Base-by-base conservation (phyloP, 2,888 invertebrate species). In the Pterobdella sp. region DNA sequence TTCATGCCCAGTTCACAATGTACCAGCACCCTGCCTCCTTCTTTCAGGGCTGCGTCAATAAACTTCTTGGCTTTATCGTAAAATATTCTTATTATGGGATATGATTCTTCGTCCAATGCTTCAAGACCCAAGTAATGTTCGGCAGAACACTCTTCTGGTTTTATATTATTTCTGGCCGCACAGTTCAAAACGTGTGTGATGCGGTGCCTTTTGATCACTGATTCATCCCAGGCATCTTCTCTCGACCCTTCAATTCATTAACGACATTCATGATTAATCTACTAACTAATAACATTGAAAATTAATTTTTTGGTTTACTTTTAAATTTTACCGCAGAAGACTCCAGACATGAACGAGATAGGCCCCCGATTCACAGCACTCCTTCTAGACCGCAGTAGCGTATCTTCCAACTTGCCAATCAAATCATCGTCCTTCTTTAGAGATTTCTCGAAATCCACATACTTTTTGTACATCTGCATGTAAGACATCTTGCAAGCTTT, bases 161-260 rank as follows among this genome's bases (percentile, higher is more conserved):
- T 36, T 26, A n/a, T 3, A 37, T 1, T 22, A 2, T 22, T 14
- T 10, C n/a, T 1, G 22, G 74, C 73, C 0, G 77, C 77, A 66
- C 77, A 77, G 74, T 77, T 76, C 52, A 77, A 56, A 29, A 77
- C 74, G 72, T 77, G 76, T 3, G 76, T 77, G 67, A 77, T 76
- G 22, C 72, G 37, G 22, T 75, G 65, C 1, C 74, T 64, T 10
- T 72, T 37, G 32, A 77, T 66, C 26, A 76, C 49, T 2, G 60
- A n/a, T 1, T 18, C 31, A 60, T 75, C 69, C 52, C 65, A 29
- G 7, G 76, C 77, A 42, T 77, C 77, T 1, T 36, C 32, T 66
- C n/a, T 73, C 68, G 75, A 76, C 35, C 77, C 71, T 71, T 26
- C 26, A 2, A 1, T 34, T 65, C 3, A 4, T 3, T 26, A 2